These are phyloP conservation scores for Lophura nycthemera DNA, from an alignment of 2,113 vertebrate genomes.

Conservation along the genomic window DNA sequence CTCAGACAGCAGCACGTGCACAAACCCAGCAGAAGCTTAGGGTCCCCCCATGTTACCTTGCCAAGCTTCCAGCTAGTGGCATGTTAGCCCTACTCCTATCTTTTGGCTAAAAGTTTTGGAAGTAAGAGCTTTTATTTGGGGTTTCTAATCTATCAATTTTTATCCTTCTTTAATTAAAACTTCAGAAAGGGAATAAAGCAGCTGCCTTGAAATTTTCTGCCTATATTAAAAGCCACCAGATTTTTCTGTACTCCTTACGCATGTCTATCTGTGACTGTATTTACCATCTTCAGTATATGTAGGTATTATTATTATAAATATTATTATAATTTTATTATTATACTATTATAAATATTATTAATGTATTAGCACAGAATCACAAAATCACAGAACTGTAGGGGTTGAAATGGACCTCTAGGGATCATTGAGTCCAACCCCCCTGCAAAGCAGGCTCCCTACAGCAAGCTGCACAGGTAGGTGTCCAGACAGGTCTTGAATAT, in stretches of 20 bases:
- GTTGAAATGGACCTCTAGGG: no score
- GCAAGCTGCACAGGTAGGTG: no score
- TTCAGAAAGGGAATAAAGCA: conserved; percentile 1
- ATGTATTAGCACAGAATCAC: not conserved
- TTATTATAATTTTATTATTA: no score
- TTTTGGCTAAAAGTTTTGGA: not conserved
- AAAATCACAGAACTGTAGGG: no score
- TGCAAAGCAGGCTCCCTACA: no score
- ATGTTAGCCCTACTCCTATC: not conserved
- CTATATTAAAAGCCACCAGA: conserved; percentile 7
- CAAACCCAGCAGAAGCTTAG: not conserved
- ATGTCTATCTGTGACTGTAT: not conserved
- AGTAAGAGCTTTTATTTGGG: not conserved
- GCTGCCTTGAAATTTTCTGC: conserved; percentile 1
- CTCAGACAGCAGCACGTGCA: not conserved
- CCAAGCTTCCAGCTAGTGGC: not conserved
- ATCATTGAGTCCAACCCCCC: no score
- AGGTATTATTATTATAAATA: no score
- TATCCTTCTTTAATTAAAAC: conserved; percentile 62
- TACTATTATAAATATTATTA: not conserved
- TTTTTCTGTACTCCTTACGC: conserved; percentile 7
- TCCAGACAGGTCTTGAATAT: no score
- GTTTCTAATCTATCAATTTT: conserved; percentile 21
- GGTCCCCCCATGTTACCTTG: not conserved
- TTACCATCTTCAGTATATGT: not conserved